Evolutionary conservation across 2,113 vertebrate genomes (phyloP).

Genomic region (Oxyura jamaicensis): DNA sequence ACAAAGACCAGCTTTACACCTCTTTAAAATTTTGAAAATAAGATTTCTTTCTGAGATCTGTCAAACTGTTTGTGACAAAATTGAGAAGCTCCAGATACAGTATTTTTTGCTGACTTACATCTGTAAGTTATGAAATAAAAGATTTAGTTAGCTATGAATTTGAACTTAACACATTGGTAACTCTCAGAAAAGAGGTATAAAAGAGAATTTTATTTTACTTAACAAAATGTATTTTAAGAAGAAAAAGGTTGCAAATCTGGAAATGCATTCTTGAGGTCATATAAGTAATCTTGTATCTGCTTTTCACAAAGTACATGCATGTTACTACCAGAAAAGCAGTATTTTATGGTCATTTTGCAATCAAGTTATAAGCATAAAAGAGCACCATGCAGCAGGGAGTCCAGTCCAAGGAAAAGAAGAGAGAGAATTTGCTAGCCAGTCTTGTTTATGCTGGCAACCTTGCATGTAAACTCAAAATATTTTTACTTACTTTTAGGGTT

Average conservation of each 20-base stretch:
- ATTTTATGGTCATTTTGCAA: not conserved
- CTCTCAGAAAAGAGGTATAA: not conserved
- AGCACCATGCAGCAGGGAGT: not conserved
- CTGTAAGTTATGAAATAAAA: not conserved
- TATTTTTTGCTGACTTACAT: not conserved
- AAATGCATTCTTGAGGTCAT: not conserved
- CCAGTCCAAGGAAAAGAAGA: not conserved
- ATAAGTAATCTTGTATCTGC: not conserved
- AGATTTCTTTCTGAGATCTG: not conserved
- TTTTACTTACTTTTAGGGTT: constrained; percentile 7
- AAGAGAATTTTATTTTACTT: not conserved
- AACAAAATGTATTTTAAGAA: not conserved
- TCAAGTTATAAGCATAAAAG: not conserved
- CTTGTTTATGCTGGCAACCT: constrained; percentile 1
- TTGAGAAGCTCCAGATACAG: not conserved
- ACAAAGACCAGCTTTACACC: not conserved
- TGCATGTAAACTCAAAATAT: not conserved
- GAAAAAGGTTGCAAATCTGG: not conserved
- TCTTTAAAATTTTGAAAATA: constrained; percentile 16
- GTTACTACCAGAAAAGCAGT: not conserved
- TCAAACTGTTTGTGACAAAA: not conserved
- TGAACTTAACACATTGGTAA: rapidly evolving
- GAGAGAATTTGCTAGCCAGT: not conserved
- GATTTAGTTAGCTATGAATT: not conserved
- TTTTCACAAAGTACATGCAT: not conserved